Evolutionary conservation across 2,113 vertebrate species (phyloP), one percentile per base, ranked within the genome.

Genomic region (Echinops telfairi): DNA sequence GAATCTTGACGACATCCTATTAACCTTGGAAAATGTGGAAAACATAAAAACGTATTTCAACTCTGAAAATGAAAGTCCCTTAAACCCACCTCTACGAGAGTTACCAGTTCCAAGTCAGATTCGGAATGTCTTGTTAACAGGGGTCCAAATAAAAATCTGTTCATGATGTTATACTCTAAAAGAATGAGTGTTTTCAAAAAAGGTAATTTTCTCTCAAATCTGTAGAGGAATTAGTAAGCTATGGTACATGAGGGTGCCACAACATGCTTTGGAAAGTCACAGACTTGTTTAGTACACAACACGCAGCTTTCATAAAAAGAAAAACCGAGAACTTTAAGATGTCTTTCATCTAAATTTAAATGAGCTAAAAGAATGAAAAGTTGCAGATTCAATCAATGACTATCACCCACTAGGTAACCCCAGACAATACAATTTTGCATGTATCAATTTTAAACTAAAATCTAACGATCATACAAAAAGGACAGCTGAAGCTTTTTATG

Each of bases 271-370:
- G 33, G 29, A 20, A 87, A 95, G 68, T 81, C 47, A 83, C 1
- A 77, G 58, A 71, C 33, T 14, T 93, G 78, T 57, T 14, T 73
- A 92, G 57, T 2, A 70, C 64, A 14, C 29, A 80, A 73, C 83
- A 66, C 23, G 33, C 0, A 75, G 12, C 33, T 83, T 92, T 71
- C 94, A 1, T 29, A 78, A 95, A 11, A 93, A 36, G 64, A 29
- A 84, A 92, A 93, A 29, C 10, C 20, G 2, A 66, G 31, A 58
- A 0, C n/a, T 91, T 78, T 31, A 70, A 89, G 82, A 82, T 60
- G 31, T 16, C 23, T 88, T 91, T 95, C 76, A 89, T 33, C 91
- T 86, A 23, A 87, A 81, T 78, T 92, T 83, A 94, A 97, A 92
- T 40, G 88, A 31, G 64, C 38, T 15, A 90, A 84, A 92, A 94